phyloP scores from a whole-genome alignment of 2,888 invertebrate genomes.

The Pelosia muscerda region DNA sequence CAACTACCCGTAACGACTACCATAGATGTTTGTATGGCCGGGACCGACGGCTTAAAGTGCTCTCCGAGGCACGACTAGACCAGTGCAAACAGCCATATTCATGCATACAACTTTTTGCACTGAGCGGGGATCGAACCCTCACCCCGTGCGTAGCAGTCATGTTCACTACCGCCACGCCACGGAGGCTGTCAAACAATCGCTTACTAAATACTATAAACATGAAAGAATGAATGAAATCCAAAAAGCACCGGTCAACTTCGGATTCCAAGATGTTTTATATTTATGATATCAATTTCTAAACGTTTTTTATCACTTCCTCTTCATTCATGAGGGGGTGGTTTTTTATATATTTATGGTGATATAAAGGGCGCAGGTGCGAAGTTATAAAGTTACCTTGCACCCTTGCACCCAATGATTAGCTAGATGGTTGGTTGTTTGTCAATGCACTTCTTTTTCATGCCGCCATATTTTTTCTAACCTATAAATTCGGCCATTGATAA shows the following conservation, averaged over 20 bases:
- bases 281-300: slow-evolving; percentile 71
- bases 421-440: slow-evolving; percentile 72
- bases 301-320: slow-evolving; percentile 81
- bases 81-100: too few species aligned
- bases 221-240: slow-evolving; percentile 73
- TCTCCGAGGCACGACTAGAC: too few species aligned
- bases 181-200: slow-evolving; percentile 10
- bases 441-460: slow-evolving; percentile 63
- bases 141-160: too few species aligned
- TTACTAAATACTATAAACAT: slow-evolving; percentile 43
- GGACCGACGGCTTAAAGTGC: too few species aligned
- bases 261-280: slow-evolving; percentile 67
- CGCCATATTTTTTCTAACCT: slow-evolving; percentile 59
- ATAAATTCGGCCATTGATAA: slow-evolving; percentile 54
- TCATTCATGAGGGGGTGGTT: slow-evolving; percentile 65
- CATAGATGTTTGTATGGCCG: too few species aligned
- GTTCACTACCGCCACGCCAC: too few species aligned
- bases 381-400: slow-evolving; percentile 70
- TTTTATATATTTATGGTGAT: slow-evolving; percentile 61
- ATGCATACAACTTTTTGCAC: too few species aligned
- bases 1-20: too few species aligned
- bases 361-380: slow-evolving; percentile 82
- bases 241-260: slow-evolving; percentile 64
- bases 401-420: slow-evolving; percentile 73
- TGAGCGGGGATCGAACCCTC: too few species aligned